Evolutionary conservation across 2,888 invertebrate genomes (phyloP), one percentile per base, ranked within the genome.

Genomic region (Chrysina gloriosa): DNA sequence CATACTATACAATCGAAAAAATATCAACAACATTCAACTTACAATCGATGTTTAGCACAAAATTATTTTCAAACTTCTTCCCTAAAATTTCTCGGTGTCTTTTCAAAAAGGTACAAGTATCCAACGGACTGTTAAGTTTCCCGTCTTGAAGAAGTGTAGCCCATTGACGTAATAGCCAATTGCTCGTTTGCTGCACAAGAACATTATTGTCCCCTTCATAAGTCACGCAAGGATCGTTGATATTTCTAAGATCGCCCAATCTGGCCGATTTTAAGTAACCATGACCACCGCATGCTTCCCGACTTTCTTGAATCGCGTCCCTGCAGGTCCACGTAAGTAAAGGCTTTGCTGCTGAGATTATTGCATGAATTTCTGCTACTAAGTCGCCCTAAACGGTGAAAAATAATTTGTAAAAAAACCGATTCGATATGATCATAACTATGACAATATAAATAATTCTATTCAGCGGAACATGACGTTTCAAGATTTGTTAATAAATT

Each of bases 201-300:
- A 97, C 96, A 82, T 94, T 96, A 84, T 97, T 97, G 84, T 97
- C 96, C 96, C 0, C 97, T 96, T 97, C 97, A 82, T 95, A 97
- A 0, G 97, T 97, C 65, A 94, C 92, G 39, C 92, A 92, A 0
- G 96, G 92, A 82, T 97, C 97, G 82, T 95, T 92, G 82, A 94
- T 93, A 78, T 90, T 90, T 6, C 95, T 87, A 69, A 97, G 85
- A 71, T 93, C 92, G 31, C 96, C 96, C 21, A 97, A 84, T 74
- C 94, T 91, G 14, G 95, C 88, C n/a, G 92, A 90, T 85, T 89
- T 89, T 50, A 93, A 85, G 81, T 90, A 94, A 0, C 95, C 95
- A 81, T 95, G 94, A 5, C 96, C 95, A 0, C 95, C 96, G 82
- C 95, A 95, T 0, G 94, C 94, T 82, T 95, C 94, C 58, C 96